Evolutionary conservation across 2,797 vertebrate genomes (phyloP).

Genomic region (Yasuhikotakia modesta): DNA sequence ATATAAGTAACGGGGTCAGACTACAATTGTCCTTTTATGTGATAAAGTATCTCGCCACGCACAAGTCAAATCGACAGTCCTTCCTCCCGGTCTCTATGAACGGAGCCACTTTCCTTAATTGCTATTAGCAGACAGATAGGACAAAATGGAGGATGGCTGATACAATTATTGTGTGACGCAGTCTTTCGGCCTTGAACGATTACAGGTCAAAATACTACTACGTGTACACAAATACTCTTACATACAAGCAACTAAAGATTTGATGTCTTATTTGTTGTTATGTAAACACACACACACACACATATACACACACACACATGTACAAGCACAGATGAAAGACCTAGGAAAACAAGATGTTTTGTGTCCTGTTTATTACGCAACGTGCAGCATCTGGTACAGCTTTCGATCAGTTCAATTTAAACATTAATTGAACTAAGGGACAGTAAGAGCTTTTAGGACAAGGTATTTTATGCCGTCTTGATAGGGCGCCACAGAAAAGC

Average conservation of each 20-base stretch:
- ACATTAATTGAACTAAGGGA: conserved; percentile 37
- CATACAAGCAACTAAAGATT: conserved; percentile 7
- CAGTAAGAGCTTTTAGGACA: conserved; percentile 19
- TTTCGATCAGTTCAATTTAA: background rate
- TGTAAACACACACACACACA: too few species aligned
- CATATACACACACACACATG: background rate
- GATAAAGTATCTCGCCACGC: conserved; percentile 29
- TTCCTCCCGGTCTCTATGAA: conserved; percentile 5
- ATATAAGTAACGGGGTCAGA: conserved; percentile 12
- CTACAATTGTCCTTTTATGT: conserved; percentile 41
- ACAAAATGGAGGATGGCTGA: conserved; percentile 29
- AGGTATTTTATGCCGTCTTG: conserved; percentile 22
- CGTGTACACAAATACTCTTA: background rate
- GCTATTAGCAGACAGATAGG: conserved; percentile 37
- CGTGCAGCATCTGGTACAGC: background rate
- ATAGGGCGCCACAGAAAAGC: conserved; percentile 26
- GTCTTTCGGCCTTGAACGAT: conserved; percentile 19
- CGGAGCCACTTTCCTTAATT: conserved; percentile 38
- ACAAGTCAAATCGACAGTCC: conserved; percentile 22
- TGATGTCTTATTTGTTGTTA: background rate
- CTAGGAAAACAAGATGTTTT: background rate
- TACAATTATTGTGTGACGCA: conserved; percentile 45
- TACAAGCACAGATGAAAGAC: background rate
- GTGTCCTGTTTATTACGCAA: background rate
- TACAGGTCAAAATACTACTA: conserved; percentile 29